These are phyloP conservation scores for Oeneis ivallda DNA, from an alignment of 2,888 invertebrate genomes.

Conservation along the genomic window DNA sequence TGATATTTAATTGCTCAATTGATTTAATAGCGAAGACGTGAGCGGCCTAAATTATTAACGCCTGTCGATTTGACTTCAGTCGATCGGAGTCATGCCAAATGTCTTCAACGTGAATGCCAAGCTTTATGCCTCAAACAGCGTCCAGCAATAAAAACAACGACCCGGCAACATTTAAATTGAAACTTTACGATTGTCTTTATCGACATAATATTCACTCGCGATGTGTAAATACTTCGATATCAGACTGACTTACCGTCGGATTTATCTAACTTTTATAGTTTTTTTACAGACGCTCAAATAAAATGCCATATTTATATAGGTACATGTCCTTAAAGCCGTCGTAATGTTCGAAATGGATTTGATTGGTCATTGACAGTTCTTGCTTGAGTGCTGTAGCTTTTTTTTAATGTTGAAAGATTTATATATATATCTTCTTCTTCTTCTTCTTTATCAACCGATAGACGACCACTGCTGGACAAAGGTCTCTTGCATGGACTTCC, in stretches of 20 bases:
- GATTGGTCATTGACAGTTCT: slow-evolving; percentile 28
- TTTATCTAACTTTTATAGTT: slow-evolving; percentile 52
- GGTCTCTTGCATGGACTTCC: no score
- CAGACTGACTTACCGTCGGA: slow-evolving; percentile 44
- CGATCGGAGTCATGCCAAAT: no score
- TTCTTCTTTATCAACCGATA: no score
- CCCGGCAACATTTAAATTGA: slow-evolving; percentile 60
- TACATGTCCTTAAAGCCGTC: slow-evolving; percentile 22
- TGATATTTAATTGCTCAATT: no score
- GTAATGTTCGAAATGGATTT: slow-evolving; percentile 26
- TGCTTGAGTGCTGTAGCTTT: neutral
- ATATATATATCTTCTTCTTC: no score
- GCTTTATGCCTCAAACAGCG: no score
- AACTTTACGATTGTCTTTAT: slow-evolving; percentile 70
- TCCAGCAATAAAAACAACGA: slow-evolving; percentile 14
- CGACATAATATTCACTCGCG: slow-evolving; percentile 40
- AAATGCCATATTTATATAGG: slow-evolving; percentile 29
- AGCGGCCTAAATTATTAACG: no score
- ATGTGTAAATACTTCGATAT: slow-evolving; percentile 55
- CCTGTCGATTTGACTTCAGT: no score
- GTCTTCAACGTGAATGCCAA: no score
- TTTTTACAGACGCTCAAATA: slow-evolving; percentile 26
- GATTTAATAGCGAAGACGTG: no score
- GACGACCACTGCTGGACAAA: no score
- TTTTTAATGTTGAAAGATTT: no score